Evolutionary conservation across 2,888 invertebrate species (phyloP).

Genomic region (Arge pagana): DNA sequence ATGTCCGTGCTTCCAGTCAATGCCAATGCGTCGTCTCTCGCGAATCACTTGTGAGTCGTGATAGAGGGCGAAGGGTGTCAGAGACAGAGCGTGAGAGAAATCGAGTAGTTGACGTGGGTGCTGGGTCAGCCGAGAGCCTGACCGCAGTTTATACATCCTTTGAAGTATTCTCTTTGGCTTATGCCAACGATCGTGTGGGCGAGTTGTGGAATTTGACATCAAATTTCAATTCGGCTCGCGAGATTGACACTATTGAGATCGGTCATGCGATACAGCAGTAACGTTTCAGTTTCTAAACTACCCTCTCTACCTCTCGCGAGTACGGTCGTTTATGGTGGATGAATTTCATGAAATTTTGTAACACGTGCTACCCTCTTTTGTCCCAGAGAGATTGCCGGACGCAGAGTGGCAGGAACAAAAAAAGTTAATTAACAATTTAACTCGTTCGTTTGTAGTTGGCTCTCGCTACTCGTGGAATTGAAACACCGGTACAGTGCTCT

Average conservation of each 20-base stretch:
- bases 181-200: conserved; percentile 1
- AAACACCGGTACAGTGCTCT: no score
- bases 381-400: no score
- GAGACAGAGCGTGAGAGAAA: neutral
- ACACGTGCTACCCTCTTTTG: no score
- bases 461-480: no score
- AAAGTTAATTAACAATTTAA: no score
- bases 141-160: conserved; percentile 2
- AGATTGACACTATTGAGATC: neutral
- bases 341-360: no score
- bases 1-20: conserved; percentile 1
- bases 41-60: conserved; percentile 10
- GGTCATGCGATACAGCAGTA: no score
- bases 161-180: conserved; percentile 15
- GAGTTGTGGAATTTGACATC: conserved; percentile 8
- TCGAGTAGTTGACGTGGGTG: neutral
- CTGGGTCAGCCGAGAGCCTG: neutral
- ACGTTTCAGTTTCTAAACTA: no score
- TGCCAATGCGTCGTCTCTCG: neutral
- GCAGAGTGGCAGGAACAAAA: no score
- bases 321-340: no score
- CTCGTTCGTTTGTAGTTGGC: no score
- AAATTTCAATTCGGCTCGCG: conserved; percentile 8
- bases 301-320: no score
- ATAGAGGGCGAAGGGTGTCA: neutral